Percentiles rank a stretch among this genome's conserved stretches.
Conservation (phyloP, 2,888 invertebrate genomes). For the Xanthia icteritia region DNA sequence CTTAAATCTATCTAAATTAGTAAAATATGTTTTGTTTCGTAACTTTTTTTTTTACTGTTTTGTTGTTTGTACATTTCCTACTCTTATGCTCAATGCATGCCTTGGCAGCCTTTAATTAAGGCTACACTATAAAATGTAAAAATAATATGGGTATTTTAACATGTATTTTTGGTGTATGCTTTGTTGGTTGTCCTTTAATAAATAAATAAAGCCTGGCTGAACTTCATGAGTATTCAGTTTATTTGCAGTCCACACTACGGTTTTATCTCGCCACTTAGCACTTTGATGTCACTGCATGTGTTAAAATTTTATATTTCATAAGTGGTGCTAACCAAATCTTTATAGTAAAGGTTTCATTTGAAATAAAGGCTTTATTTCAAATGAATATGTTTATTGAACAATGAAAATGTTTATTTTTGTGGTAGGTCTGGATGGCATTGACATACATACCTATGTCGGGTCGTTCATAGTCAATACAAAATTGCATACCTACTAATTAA, state of each 20-base stretch:
- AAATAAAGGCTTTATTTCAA: neutral
- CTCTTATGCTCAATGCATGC: too few species aligned
- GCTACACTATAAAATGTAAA: too few species aligned
- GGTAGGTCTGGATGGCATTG: too few species aligned
- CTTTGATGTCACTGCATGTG: neutral
- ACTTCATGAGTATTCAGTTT: too few species aligned
- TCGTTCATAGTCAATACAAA: neutral
- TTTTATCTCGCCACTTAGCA: neutral
- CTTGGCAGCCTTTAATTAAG: too few species aligned
- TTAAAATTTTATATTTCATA: conserved; percentile 21
- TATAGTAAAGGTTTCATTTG: neutral
- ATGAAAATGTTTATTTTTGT: neutral
- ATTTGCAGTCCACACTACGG: neutral
- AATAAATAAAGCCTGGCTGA: neutral
- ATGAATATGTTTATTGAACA: neutral
- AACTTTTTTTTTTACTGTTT: too few species aligned
- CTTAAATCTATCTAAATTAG: too few species aligned
- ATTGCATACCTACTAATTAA: neutral
- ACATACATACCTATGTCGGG: neutral
- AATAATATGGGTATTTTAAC: too few species aligned
- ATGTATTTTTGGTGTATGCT: too few species aligned
- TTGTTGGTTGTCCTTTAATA: too few species aligned
- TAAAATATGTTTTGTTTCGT: too few species aligned
- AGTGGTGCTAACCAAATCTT: neutral
- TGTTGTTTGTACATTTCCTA: too few species aligned